phyloP scores from a whole-genome alignment of 2,113 vertebrate genomes.

The Dipodomys merriami region DNA sequence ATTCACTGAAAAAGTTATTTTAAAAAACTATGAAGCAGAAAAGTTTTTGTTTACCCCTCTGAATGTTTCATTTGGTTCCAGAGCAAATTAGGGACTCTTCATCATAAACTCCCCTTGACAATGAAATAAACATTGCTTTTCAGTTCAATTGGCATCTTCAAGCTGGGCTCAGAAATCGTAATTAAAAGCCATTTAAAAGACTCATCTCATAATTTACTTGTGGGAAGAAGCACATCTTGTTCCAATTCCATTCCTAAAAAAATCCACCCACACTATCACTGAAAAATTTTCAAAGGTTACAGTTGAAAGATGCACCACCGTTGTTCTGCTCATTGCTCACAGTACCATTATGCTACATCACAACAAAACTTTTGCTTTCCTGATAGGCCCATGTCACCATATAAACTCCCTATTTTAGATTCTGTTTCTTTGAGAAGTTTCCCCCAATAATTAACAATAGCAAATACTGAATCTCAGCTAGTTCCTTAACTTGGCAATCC shows the following conservation, averaged over 20 bases:
- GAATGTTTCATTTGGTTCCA: neutral
- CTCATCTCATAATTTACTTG: constrained; percentile 60
- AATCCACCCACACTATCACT: constrained; percentile 11
- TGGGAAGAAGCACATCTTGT: constrained; percentile 63
- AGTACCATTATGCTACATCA: neutral
- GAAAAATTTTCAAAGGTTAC: constrained; percentile 51
- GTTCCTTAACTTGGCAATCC: neutral
- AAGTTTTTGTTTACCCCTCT: neutral
- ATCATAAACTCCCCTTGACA: neutral
- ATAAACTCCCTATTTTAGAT: neutral
- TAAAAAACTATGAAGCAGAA: neutral
- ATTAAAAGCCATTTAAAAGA: constrained; percentile 70
- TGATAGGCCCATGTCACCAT: neutral
- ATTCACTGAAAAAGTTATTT: neutral
- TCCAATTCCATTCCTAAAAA: constrained; percentile 34
- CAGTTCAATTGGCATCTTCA: constrained; percentile 35
- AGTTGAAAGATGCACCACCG: constrained; percentile 15
- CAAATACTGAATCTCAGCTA: neutral
- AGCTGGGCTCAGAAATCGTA: constrained; percentile 56
- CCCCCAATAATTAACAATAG: neutral
- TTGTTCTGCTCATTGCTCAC: neutral
- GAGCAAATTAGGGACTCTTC: neutral
- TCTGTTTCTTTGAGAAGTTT: constrained; percentile 17
- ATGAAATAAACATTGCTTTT: constrained; percentile 48
- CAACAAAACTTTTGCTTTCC: neutral